Base-by-base conservation (phyloP, 2,113 vertebrate species). In the Pituophis catenifer region DNA sequence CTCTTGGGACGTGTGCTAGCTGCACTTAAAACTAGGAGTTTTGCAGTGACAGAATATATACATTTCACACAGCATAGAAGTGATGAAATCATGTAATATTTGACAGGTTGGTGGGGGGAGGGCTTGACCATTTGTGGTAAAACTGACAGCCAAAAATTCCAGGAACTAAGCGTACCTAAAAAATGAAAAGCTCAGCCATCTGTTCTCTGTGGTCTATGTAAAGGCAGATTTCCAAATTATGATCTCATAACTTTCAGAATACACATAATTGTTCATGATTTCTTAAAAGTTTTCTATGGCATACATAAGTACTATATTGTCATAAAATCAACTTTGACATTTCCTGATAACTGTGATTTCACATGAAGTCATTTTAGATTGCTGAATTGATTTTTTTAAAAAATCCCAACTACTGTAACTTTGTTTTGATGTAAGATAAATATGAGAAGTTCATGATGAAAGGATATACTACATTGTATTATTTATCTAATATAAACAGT, bases 161-260 rank as follows among this genome's bases (percentile, higher is more conserved):
- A 92, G 52, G 70, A 54, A 89, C 29, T 29, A 89, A 70, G 8
- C 17, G 23, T 91, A n/a, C 5, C 4, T 90, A 10, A 88, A 38
- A 94, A 86, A 8, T 91, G 19, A 91, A 93, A 91, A 12, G 24
- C 92, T 1, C 7, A 38, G 21, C 10, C 2, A 17, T 89, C 38
- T 57, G 5, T 44, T 44, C 2, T 91, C 93, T 93, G 91, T 38
- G 52, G 0, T 59, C 59, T 90, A 13, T 52, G 44, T 92, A 86
- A 88, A 90, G 24, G 33, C 88, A 94, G 48, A 19, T 62, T 59
- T 91, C 55, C 57, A 70, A 92, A 86, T 86, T 87, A 91, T 89
- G 59, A 75, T 91, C 53, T 92, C 8, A 85, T 0, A n/a, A 54
- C 24, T 0, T 55, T 21, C 65, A 26, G 3, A 1, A 4, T 90